These are phyloP conservation scores for Zhuqinia jingwanae DNA, from an alignment of 2,888 invertebrate species.

Conservation along the genomic window DNA sequence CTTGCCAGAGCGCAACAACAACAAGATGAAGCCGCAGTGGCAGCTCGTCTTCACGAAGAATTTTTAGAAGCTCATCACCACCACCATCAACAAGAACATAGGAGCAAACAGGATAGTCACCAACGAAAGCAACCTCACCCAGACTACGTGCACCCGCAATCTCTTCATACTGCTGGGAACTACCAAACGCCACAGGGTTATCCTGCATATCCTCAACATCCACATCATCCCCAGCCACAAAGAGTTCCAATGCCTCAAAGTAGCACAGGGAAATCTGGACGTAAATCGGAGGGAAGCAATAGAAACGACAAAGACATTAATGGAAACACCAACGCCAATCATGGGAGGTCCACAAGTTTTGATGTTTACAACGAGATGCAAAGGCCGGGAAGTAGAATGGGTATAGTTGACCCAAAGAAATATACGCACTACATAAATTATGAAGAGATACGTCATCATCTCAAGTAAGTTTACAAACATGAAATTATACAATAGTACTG, in stretches of 20 bases:
- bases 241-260: conserved; percentile 55
- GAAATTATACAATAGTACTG: too few species aligned
- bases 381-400: conserved; percentile 83
- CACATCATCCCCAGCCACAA: conserved; percentile 4
- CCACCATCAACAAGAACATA: conserved; percentile 80
- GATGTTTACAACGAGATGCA: conserved; percentile 82
- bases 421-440: conserved; percentile 91
- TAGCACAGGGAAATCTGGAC: conserved; percentile 42
- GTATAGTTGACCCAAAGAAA: conserved; percentile 83
- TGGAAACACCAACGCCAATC: conserved; percentile 77
- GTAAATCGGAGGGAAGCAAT: conserved; percentile 60
- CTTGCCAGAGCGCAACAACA: conserved; percentile 62
- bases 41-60: conserved; percentile 73
- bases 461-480: conserved; percentile 83
- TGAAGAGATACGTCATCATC: conserved; percentile 91
- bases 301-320: conserved; percentile 80
- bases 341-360: conserved; percentile 80
- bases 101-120: conserved; percentile 78
- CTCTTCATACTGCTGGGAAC: conserved; percentile 38
- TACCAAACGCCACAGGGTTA: conserved; percentile 44
- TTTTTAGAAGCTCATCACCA: conserved; percentile 76
- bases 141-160: conserved; percentile 46
- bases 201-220: conserved; percentile 44
- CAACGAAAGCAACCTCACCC: conserved; percentile 35
- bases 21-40: conserved; percentile 69